These are phyloP conservation scores for Smittia sp. DNA, from an alignment of 2,888 invertebrate species.

Conservation along the genomic window DNA sequence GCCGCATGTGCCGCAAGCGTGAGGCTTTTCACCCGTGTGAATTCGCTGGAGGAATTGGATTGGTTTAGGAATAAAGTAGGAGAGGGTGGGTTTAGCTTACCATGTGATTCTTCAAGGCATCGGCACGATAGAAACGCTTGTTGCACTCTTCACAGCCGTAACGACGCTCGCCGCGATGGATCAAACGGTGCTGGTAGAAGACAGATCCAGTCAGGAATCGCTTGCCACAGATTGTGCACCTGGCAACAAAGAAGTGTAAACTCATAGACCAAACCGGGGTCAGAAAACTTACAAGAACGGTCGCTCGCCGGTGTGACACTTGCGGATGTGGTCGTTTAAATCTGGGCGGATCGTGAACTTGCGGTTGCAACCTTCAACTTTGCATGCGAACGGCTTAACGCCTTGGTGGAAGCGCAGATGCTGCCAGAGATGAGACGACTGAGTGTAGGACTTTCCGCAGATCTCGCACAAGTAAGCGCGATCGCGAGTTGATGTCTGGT, in stretches of 20 bases:
- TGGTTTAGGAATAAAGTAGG: background rate
- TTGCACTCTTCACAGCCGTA: slow-evolving; percentile 64
- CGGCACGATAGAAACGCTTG: slow-evolving; percentile 63
- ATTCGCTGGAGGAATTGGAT: background rate
- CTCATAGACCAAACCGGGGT: background rate
- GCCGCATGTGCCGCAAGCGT: slow-evolving; percentile 56
- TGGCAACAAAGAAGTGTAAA: slow-evolving; percentile 49
- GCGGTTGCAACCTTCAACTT: slow-evolving; percentile 60
- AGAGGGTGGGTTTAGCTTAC: no score
- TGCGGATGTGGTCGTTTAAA: slow-evolving; percentile 62
- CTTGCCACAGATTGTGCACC: slow-evolving; percentile 61
- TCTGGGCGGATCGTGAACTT: slow-evolving; percentile 64
- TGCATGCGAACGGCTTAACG: slow-evolving; percentile 63
- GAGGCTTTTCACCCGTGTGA: slow-evolving; percentile 56
- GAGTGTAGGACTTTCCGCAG: slow-evolving; percentile 61
- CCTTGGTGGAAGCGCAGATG: slow-evolving; percentile 66
- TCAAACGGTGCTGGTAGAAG: slow-evolving; percentile 62
- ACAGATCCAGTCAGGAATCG: slow-evolving; percentile 64
- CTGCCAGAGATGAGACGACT: slow-evolving; percentile 65
- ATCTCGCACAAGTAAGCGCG: slow-evolving; percentile 60
- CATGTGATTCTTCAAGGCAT: slow-evolving; percentile 63
- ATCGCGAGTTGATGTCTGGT: slow-evolving; percentile 45
- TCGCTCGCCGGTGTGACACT: slow-evolving; percentile 56
- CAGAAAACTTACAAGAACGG: background rate
- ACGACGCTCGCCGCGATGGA: slow-evolving; percentile 62